Conservation (phyloP, 2,888 invertebrate species). For the Agonopterix arenella region DNA sequence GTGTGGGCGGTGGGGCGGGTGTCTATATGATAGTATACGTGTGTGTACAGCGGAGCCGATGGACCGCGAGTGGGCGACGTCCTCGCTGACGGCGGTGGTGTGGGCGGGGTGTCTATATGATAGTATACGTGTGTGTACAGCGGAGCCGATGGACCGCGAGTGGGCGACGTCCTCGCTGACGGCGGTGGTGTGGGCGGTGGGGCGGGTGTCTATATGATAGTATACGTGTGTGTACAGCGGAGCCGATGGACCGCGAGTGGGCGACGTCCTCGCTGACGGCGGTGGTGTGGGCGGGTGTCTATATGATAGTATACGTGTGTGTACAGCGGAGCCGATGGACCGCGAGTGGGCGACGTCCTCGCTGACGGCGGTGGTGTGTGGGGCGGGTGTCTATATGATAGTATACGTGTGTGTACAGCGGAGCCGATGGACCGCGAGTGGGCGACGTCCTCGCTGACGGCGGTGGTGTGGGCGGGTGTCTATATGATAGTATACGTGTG, state of each 20-base stretch:
- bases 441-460: conserved; percentile 79
- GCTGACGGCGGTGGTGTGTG: conserved; percentile 85
- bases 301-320: no score
- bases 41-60: conserved; percentile 80
- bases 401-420: conserved; percentile 56
- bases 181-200: conserved; percentile 90
- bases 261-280: conserved; percentile 79
- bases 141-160: no score
- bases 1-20: conserved; percentile 92
- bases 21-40: background rate
- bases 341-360: no score
- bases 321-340: conserved; percentile 84
- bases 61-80: conserved; percentile 83
- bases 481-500: no score
- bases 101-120: no score
- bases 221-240: conserved; percentile 68
- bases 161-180: conserved; percentile 79
- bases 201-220: conserved; percentile 65
- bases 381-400: conserved; percentile 74
- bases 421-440: conserved; percentile 87
- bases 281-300: conserved; percentile 90
- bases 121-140: conserved; percentile 51
- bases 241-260: conserved; percentile 86
- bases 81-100: conserved; percentile 81
- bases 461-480: conserved; percentile 90